Conservation (phyloP, 92 coral and sea anemone species). For the Pocillopora grandis region DNA sequence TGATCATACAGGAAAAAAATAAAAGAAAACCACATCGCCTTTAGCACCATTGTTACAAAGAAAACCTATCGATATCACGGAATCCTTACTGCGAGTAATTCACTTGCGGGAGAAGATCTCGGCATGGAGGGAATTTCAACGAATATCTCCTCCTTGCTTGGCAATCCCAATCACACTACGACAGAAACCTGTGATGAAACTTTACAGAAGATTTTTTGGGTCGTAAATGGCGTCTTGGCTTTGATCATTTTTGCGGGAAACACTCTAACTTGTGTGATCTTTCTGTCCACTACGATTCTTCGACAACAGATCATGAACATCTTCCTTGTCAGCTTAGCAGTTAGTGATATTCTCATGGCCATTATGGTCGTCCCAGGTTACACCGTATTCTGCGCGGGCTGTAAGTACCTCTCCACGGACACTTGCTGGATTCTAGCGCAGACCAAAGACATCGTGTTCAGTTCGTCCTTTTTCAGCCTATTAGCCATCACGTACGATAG, state of each 20-base stretch:
- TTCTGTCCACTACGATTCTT: constrained; percentile 58
- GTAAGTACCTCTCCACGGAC: constrained; percentile 15
- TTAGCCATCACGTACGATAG: constrained; percentile 72
- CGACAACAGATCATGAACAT: constrained; percentile 60
- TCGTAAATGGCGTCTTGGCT: constrained; percentile 53
- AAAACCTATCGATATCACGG: not conserved
- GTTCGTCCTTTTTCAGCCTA: constrained; percentile 59
- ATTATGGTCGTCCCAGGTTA: constrained; percentile 62
- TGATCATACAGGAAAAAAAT: not conserved
- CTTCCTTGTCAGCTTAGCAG: constrained; percentile 65
- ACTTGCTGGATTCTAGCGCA: constrained; percentile 63
- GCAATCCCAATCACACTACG: not conserved
- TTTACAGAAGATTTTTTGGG: constrained; percentile 48
- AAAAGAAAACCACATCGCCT: not conserved
- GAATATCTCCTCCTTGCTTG: not conserved
- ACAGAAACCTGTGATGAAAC: constrained; percentile 15
- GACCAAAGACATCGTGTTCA: constrained; percentile 56
- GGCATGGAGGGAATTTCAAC: constrained; percentile 4
- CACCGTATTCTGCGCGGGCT: constrained; percentile 56
- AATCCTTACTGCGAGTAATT: not conserved
- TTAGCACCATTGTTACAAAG: not conserved
- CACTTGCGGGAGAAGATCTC: not conserved
- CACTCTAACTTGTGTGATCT: constrained; percentile 58
- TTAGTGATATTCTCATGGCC: constrained; percentile 66
- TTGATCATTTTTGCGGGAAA: constrained; percentile 57